These are phyloP conservation scores for Lepeophtheirus nordmannii DNA, from an alignment of 2,888 invertebrate genomes.

Conservation along the genomic window DNA sequence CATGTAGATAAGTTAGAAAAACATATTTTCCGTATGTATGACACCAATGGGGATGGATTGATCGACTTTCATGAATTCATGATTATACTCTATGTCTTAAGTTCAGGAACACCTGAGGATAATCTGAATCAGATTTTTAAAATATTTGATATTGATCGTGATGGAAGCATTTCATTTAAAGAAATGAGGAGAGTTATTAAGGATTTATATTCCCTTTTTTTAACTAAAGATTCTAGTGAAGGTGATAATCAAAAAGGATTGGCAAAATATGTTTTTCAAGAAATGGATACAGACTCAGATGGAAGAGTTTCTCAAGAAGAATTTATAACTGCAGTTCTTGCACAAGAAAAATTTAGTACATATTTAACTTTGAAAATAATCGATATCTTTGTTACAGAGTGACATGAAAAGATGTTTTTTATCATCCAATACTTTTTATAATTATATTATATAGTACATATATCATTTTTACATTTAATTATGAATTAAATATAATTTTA, in stretches of 20 bases:
- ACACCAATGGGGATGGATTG: constrained; percentile 16
- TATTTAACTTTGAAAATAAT: constrained; percentile 17
- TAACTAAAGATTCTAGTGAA: constrained; percentile 5
- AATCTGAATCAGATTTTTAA: constrained; percentile 20
- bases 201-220: constrained; percentile 18
- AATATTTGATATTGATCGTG: constrained; percentile 22
- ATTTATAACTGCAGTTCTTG: constrained; percentile 12
- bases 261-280: constrained; percentile 6
- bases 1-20: constrained; percentile 20
- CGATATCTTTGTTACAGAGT: not conserved
- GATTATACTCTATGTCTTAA: constrained; percentile 20
- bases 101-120: constrained; percentile 19
- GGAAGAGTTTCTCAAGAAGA: constrained; percentile 18
- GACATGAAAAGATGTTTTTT: too few relatives aligned
- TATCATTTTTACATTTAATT: too few relatives aligned
- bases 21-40: constrained; percentile 24
- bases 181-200: constrained; percentile 18
- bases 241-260: not conserved
- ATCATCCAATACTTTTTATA: too few relatives aligned
- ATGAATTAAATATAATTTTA: too few relatives aligned
- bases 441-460: too few relatives aligned
- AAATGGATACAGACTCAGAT: constrained; percentile 20
- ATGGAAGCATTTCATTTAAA: constrained; percentile 4
- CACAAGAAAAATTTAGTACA: constrained; percentile 9
- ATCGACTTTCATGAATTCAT: constrained; percentile 24